Base-by-base conservation (phyloP, 1,140 invertebrate genomes). In the Zaprionus nigranus region DNA sequence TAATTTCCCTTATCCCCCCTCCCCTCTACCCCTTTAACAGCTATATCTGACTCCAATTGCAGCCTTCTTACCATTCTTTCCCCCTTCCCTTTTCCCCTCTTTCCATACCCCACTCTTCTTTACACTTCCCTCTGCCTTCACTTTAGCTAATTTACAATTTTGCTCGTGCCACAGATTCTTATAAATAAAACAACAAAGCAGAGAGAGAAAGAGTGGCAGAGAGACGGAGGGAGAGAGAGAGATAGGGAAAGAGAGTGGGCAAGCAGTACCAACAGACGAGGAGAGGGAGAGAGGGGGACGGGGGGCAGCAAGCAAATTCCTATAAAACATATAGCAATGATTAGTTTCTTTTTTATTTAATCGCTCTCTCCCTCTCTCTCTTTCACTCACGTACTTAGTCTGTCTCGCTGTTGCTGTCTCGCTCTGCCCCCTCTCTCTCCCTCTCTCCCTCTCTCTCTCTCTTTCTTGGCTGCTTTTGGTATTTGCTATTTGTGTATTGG, bases 91-190 rank as follows among this genome's bases (percentile, higher is more conserved):
- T 28, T 28, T 9, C 11, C 9, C 9, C 2, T 30, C 2, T 9
- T 9, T 30, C 7, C 28, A 30, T n/a, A 5, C 38, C 15, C 13
- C 38, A 1, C 38, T n/a, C 15, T 40, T 15, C 15, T 1, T 3
- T 3, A 1, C 38, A 15, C 38, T 40, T 11, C 5, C n/a, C 7
- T n/a, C 7, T n/a, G 6, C 40, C n/a, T 17, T 49, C 65, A 61
- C 66, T 78, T 67, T 65, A 67, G 75, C 78, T 82, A 78, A 81
- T 83, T 81, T 83, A 71, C 81, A 83, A 81, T 46, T 81, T 84
- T 81, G 78, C 79, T 81, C 62, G 78, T 85, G 80, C 80, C 80
- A 82, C 78, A 68, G 53, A 78, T 67, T 73, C 28, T 72, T 65
- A 51, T 59, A 84, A 83, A 69, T 62, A 65, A 68, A 59, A 43